Base-by-base conservation (phyloP, 1,140 invertebrate genomes). In the Nomia melanderi region DNA sequence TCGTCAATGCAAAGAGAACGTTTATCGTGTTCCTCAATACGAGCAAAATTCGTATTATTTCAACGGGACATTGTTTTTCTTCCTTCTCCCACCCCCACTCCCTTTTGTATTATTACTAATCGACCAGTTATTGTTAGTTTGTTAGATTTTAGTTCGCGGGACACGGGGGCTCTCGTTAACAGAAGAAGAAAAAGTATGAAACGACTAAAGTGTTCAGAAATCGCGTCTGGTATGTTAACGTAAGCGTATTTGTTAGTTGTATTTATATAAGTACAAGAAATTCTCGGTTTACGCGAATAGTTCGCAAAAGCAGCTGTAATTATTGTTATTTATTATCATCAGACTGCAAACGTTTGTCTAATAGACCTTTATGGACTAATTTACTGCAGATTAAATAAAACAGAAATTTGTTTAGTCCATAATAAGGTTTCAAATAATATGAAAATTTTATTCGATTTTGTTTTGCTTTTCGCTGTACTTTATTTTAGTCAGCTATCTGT, bases 171-270 rank as follows among this genome's bases (percentile, higher is more conserved):
- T 56, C 50, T 9, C 36, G 6, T 57, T 31, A 31, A 57, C 8
- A n/a, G 17, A 7, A 5, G 17, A n/a, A 6, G n/a, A 56, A 25
- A 33, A 59, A 59, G 9, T 57, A 67, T 53, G 17, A 76, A 11
- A 29, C 39, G 54, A 69, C 31, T 76, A 69, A 76, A 76, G 73
- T 76, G 73, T 76, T 76, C 73, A 76, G 41, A 73, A 50, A 29
- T 69, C 20, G 29, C 41, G 54, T 69, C 47, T 76, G 69, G 65
- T 59, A 14, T 59, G 7, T 29, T 69, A 60, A 29, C 20, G 67
- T 76, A 76, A 76, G 54, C 39, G 23, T 59, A 67, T 75, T n/a
- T 29, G 25, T 27, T 67, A 76, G 59, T 76, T 76, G 59, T 29
- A 57, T 57, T 57, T 31, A 31, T 57, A 36, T 27, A 39, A 69